A percentile compares a stretch with the other conserved stretches of the same genome.
Evolutionary conservation across 2,797 vertebrate genomes (phyloP).

Genomic region (Merluccius polli): DNA sequence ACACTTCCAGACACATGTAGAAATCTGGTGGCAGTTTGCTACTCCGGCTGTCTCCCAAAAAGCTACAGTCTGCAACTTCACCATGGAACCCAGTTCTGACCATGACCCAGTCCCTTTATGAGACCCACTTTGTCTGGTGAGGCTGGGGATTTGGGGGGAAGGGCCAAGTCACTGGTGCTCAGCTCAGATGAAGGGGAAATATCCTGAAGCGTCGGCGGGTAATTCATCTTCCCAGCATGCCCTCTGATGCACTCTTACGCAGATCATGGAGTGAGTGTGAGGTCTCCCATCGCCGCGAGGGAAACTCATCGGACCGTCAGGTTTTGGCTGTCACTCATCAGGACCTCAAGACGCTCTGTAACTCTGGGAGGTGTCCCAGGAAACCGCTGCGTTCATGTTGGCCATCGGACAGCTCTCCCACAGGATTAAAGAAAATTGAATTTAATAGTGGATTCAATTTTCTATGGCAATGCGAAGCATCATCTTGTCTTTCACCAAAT

Average conservation of each 20-base stretch:
- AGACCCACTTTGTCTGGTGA: conserved; percentile 57
- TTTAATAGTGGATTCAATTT: conserved; percentile 17
- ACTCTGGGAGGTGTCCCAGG: conserved; percentile 30
- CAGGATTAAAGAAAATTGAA: conserved; percentile 8
- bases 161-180: conserved; percentile 42
- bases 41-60: too few relatives aligned
- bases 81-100: conserved; percentile 7
- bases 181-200: conserved; percentile 45
- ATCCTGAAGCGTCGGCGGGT: conserved; percentile 42
- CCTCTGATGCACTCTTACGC: conserved; percentile 28
- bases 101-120: conserved; percentile 25
- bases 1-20: background rate
- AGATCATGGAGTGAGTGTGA: conserved; percentile 20
- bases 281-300: background rate
- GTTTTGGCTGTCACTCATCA: conserved; percentile 24
- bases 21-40: too few relatives aligned
- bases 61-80: background rate
- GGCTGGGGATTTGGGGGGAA: conserved; percentile 46
- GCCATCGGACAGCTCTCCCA: conserved; percentile 20
- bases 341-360: conserved; percentile 26
- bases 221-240: conserved; percentile 48
- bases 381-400: conserved; percentile 20
- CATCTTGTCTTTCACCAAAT: conserved; percentile 24
- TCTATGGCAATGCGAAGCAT: conserved; percentile 24
- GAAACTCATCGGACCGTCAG: background rate